Evolutionary conservation across 2,113 vertebrate genomes (phyloP).

Genomic region (western clawed frog (Xenopus tropicalis)): DNA sequence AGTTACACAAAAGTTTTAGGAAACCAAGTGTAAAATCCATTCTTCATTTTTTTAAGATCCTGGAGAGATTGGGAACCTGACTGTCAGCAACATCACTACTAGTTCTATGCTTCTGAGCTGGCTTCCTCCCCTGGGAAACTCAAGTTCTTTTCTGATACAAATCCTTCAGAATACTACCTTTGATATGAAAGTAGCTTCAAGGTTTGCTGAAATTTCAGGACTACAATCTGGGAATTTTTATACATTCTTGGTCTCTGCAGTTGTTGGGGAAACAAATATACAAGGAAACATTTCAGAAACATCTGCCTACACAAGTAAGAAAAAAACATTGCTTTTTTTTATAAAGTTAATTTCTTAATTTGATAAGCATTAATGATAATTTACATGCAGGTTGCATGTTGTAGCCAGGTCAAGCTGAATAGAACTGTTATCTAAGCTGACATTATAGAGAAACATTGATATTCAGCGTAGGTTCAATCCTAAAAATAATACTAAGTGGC

Average conservation of each 20-base stretch:
- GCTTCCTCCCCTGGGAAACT: neutral
- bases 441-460: too few relatives aligned
- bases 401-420: too few relatives aligned
- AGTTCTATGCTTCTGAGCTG: neutral
- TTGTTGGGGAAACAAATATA: neutral
- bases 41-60: neutral
- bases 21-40: neutral
- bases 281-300: neutral
- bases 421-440: too few relatives aligned
- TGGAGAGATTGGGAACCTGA: neutral
- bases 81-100: neutral
- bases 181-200: neutral
- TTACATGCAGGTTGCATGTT: too few relatives aligned
- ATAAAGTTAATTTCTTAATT: too few relatives aligned
- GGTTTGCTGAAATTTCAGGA: neutral
- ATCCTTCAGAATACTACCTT: neutral
- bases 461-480: too few relatives aligned
- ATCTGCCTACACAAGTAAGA: constrained; percentile 14
- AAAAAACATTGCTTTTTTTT: too few relatives aligned
- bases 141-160: neutral
- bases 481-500: too few relatives aligned
- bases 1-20: too few relatives aligned
- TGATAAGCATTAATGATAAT: too few relatives aligned
- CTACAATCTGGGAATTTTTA: constrained; percentile 14
- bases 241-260: constrained; percentile 8